phyloP scores from a whole-genome alignment of 2,888 invertebrate genomes.

The Osmoderma eremita region DNA sequence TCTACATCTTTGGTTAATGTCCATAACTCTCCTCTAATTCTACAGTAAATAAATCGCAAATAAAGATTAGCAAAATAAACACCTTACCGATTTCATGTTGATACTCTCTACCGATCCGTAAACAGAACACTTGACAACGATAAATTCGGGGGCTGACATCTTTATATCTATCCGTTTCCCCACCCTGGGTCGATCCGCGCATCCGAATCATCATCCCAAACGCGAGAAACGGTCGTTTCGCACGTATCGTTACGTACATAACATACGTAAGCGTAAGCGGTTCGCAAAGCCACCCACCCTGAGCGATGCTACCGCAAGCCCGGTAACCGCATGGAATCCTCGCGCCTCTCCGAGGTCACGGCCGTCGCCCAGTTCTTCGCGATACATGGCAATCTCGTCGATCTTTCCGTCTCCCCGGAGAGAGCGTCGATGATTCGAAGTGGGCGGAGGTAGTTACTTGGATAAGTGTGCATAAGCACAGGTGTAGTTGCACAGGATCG shows the following conservation, averaged over 20 bases:
- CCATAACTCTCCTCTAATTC: too few relatives aligned
- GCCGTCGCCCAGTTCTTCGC: constrained; percentile 28
- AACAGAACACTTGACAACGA: constrained; percentile 40
- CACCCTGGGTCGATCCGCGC: constrained; percentile 46
- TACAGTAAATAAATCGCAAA: too few relatives aligned
- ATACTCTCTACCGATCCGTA: constrained; percentile 25
- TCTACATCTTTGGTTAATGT: too few relatives aligned
- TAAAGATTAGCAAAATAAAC: background rate
- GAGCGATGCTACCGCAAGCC: constrained; percentile 44
- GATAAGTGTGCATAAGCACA: background rate
- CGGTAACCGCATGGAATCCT: constrained; percentile 34
- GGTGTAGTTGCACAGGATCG: background rate
- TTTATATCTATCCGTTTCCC: constrained; percentile 55
- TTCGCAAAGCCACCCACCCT: constrained; percentile 53
- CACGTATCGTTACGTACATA: constrained; percentile 45
- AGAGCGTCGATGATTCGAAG: constrained; percentile 8
- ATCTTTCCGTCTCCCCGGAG: constrained; percentile 14
- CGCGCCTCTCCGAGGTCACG: constrained; percentile 45
- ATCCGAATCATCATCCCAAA: constrained; percentile 17
- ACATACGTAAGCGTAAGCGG: constrained; percentile 44
- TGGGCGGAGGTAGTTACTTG: constrained; percentile 3
- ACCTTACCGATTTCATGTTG: constrained; percentile 47
- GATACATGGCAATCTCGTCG: constrained; percentile 10
- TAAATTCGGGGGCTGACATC: constrained; percentile 41
- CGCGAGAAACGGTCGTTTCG: constrained; percentile 2